Conservation (phyloP, 2,797 vertebrate species). For the Platyrinchus mystaceus region DNA sequence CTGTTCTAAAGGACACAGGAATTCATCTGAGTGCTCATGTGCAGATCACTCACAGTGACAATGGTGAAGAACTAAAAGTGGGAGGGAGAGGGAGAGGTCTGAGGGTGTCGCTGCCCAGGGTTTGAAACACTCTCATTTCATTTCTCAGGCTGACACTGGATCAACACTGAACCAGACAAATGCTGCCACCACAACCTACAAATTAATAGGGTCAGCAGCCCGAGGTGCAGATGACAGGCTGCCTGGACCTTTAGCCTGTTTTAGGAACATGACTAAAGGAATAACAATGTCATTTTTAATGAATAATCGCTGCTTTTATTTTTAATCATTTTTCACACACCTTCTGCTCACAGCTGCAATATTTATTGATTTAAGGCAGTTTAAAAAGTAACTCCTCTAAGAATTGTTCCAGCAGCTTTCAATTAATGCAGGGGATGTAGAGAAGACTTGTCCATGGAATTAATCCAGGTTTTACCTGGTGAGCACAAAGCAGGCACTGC, state of each 20-base stretch:
- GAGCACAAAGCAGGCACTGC: neutral
- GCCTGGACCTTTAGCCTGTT: neutral
- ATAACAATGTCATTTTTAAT: neutral
- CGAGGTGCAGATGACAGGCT: neutral
- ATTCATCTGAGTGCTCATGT: neutral
- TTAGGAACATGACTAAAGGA: neutral
- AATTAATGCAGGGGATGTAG: neutral
- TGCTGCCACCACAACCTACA: neutral
- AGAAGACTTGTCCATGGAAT: neutral
- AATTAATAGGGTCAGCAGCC: neutral
- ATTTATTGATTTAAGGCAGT: neutral
- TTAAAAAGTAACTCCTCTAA: neutral
- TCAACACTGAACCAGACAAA: constrained; percentile 7
- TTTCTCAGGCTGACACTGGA: constrained; percentile 24
- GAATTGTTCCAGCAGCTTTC: neutral
- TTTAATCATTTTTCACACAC: neutral
- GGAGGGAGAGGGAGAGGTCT: neutral
- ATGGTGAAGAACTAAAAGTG: neutral
- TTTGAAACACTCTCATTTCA: neutral
- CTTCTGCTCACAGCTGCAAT: neutral
- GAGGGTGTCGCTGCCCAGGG: neutral
- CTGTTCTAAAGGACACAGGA: neutral
- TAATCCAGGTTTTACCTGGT: neutral
- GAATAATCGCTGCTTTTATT: neutral
- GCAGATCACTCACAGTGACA: neutral